A percentile compares a stretch with the other conserved stretches of the same genome.
These are phyloP conservation scores for Agonopterix arenella DNA, from an alignment of 2,888 invertebrate species.

Conservation along the genomic window DNA sequence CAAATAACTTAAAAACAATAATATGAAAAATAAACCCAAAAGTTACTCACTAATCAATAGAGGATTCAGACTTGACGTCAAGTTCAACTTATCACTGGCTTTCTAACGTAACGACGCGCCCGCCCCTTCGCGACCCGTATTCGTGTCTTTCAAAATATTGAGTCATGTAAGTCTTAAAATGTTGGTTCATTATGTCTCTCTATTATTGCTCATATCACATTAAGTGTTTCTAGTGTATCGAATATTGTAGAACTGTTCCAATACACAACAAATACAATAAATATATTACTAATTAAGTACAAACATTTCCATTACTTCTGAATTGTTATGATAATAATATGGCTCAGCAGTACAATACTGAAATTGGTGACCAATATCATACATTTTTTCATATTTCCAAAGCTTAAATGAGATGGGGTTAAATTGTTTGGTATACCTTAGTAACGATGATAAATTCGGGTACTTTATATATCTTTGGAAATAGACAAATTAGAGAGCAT, in stretches of 20 bases:
- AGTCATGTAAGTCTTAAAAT: conserved; percentile 46
- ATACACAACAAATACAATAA: conserved; percentile 66
- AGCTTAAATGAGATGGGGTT: too few relatives aligned
- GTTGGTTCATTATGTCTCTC: conserved; percentile 57
- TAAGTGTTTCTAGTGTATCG: conserved; percentile 53
- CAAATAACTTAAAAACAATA: conserved; percentile 75
- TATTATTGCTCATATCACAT: conserved; percentile 76
- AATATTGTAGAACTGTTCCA: conserved; percentile 58
- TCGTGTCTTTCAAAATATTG: conserved; percentile 44
- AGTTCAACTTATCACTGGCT: conserved; percentile 56
- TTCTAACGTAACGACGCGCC: conserved; percentile 20
- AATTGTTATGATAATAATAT: conserved; percentile 51
- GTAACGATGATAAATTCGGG: neutral
- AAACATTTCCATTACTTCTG: conserved; percentile 33
- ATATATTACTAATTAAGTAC: conserved; percentile 75
- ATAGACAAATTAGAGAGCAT: conserved; percentile 56
- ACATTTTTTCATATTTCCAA: too few relatives aligned
- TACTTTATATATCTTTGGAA: conserved; percentile 7
- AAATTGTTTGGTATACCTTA: neutral
- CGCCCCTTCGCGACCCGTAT: conserved; percentile 18
- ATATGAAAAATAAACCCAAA: conserved; percentile 74
- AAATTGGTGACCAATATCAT: conserved; percentile 15
- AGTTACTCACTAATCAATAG: conserved; percentile 75
- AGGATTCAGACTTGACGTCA: conserved; percentile 70
- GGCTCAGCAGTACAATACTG: conserved; percentile 42